Evolutionary conservation across 2,797 vertebrate genomes (phyloP).

Genomic region (Lutjanus campechanus): DNA sequence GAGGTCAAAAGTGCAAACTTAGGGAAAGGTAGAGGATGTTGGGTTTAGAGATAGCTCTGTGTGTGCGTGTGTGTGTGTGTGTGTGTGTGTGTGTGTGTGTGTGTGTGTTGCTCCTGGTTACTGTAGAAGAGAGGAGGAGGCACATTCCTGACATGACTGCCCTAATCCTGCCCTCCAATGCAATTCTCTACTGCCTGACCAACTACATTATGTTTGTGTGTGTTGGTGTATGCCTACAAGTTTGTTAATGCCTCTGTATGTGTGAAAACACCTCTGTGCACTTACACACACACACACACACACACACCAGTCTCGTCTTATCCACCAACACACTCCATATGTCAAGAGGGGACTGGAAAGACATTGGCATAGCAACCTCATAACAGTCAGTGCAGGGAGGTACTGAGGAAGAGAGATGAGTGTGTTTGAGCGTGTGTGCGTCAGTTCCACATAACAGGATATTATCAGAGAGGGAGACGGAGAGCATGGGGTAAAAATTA

Average conservation of each 20-base stretch:
- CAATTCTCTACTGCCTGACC: conserved; percentile 29
- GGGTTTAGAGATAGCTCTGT: not conserved
- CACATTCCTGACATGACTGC: conserved; percentile 63
- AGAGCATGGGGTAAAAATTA: not conserved
- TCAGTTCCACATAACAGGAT: conserved; percentile 25
- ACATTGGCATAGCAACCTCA: conserved; percentile 49
- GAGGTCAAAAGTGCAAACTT: conserved; percentile 47
- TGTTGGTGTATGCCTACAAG: conserved; percentile 1
- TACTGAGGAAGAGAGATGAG: not conserved
- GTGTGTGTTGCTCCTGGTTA: conserved; percentile 16
- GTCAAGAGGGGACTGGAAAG: conserved; percentile 25
- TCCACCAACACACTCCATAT: conserved; percentile 24
- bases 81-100: conserved; percentile 7
- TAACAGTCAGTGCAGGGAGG: conserved; percentile 33
- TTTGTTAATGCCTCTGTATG: conserved; percentile 8
- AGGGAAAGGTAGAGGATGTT: not conserved
- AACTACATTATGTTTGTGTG: conserved; percentile 16
- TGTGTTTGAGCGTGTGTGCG: not conserved
- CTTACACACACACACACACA: not conserved
- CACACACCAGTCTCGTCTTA: not conserved
- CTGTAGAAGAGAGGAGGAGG: conserved; percentile 27
- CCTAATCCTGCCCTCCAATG: conserved; percentile 55
- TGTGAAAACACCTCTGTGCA: conserved; percentile 22
- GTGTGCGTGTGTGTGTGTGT: not conserved
- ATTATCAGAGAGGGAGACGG: conserved; percentile 9